Evolutionary conservation across 2,888 invertebrate genomes (phyloP), one percentile per base, ranked within the genome.

Genomic region (Lycia hirtaria): DNA sequence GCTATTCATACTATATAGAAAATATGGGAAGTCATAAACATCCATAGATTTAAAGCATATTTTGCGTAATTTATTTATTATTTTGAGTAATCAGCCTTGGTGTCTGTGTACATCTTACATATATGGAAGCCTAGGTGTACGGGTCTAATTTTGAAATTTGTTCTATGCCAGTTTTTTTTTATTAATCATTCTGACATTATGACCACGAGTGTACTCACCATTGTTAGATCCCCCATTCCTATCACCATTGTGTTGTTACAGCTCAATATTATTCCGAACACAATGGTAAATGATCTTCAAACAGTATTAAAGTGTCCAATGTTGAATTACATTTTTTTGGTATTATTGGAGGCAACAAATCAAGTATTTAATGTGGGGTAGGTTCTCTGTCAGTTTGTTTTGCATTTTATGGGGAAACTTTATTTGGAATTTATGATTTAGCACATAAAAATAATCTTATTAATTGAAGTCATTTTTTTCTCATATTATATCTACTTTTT

Each of bases 311-410:
- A 69, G 66, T 68, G 71, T 67, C 65, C 57, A 58, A 67, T 49
- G 62, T 54, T 55, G 60, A 62, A 65, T 68, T 64, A 65, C 68
- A 63, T 56, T 60, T 67, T 74, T 71, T 68, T 47, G 66, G 48
- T 57, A 64, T 69, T 77, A 77, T 77, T 76, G 71, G 72, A 65
- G 67, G 76, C 76, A 69, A 81, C 80, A 81, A 82, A 81, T 81
- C 81, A 82, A 80, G 67, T 65, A 71, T 67, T 76, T 75, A 71
- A 74, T 71, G 62, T 68, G 60, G 65, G 57, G 43, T 35, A 33
- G 56, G 55, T 35, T 50, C 56, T 65, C 60, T 64, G 63, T 52
- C 57, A 58, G 64, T 67, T 61, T 49, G 61, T 22, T 49, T 49
- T 45, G 35, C 48, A 52, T 58, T 24, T 49, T 30, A 40, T 59